Conservation (phyloP, 2,797 vertebrate species). For the Capromys pilorides region DNA sequence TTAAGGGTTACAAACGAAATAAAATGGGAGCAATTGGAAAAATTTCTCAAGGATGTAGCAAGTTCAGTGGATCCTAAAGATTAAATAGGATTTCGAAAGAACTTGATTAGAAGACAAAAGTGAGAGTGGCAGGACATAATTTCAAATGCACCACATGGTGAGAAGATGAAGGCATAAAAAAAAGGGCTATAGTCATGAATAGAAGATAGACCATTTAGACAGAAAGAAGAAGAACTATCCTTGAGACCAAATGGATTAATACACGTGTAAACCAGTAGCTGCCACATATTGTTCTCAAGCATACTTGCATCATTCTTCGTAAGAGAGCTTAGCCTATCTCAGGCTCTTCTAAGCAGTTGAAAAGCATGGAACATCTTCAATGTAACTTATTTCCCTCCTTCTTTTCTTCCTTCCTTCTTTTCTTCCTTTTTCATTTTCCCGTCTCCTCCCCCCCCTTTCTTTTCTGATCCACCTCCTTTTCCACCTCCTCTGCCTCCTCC, state of each 20-base stretch:
- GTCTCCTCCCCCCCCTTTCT: too few species aligned
- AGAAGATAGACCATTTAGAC: background rate
- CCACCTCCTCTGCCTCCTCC: too few species aligned
- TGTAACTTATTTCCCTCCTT: background rate
- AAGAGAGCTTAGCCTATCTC: background rate
- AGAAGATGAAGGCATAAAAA: background rate
- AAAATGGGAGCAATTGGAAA: background rate
- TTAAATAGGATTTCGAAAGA: background rate
- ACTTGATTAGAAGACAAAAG: background rate
- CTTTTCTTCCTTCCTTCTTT: background rate
- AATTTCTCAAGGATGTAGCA: background rate
- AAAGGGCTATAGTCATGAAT: background rate
- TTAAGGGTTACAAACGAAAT: background rate
- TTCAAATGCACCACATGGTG: background rate
- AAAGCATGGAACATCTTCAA: background rate
- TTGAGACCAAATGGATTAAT: background rate
- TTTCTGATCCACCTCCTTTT: too few species aligned
- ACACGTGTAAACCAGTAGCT: background rate
- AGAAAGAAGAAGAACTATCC: background rate
- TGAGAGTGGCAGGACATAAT: background rate
- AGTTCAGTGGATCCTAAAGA: background rate
- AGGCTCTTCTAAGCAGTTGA: background rate
- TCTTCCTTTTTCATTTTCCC: background rate
- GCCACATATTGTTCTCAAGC: background rate
- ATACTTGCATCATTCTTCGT: background rate